A percentile compares a stretch with the other conserved stretches of the same genome.
Conservation (phyloP, 2,797 vertebrate genomes). For the Gadopsis bispinosus region DNA sequence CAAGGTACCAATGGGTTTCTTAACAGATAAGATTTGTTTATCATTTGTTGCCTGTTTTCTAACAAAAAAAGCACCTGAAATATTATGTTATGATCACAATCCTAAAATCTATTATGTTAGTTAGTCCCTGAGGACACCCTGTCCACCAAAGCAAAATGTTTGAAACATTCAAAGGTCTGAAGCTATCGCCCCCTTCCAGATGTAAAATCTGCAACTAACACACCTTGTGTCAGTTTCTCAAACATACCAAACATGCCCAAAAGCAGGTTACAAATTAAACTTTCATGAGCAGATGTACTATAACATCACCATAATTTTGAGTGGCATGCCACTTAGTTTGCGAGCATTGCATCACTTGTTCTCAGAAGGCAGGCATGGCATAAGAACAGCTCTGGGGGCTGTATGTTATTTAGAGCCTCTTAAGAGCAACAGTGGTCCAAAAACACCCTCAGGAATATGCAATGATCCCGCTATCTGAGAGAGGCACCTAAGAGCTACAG, state of each 20-base stretch:
- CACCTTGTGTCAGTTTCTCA: constrained; percentile 7
- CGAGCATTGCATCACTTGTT: constrained; percentile 42
- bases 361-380: constrained; percentile 44
- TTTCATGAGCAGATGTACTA: constrained; percentile 28
- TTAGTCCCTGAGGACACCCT: neutral
- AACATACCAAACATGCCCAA: constrained; percentile 33
- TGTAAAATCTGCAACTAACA: constrained; percentile 23
- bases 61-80: neutral
- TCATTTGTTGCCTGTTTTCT: neutral
- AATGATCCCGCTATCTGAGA: constrained; percentile 56
- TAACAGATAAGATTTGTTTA: neutral
- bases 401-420: constrained; percentile 64
- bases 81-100: no score
- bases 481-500: constrained; percentile 64
- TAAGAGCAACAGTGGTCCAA: constrained; percentile 69
- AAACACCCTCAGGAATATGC: constrained; percentile 70
- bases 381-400: constrained; percentile 55
- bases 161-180: constrained; percentile 15
- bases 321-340: constrained; percentile 41
- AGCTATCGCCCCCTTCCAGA: constrained; percentile 5
- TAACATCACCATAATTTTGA: constrained; percentile 23
- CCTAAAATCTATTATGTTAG: constrained; percentile 8
- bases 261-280: constrained; percentile 37
- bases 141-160: constrained; percentile 10
- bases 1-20: neutral